Evolutionary conservation across 2,113 vertebrate genomes (phyloP).

Genomic region (Craseonycteris thonglongyai): DNA sequence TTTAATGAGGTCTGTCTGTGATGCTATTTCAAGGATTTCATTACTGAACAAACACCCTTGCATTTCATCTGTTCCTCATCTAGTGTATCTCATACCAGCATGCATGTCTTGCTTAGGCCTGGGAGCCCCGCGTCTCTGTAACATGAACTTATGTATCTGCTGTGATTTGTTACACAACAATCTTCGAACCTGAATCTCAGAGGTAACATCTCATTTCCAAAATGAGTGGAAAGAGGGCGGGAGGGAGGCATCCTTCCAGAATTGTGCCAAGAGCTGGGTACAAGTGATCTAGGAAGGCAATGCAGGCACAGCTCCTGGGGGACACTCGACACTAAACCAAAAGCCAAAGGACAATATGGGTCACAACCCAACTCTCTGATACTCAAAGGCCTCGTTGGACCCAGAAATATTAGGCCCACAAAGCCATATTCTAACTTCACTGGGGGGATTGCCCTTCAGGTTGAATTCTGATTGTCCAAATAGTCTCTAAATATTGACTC

Average conservation of each 20-base stretch:
- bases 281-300: neutral
- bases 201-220: neutral
- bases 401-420: neutral
- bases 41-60: neutral
- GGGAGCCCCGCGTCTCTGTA: neutral
- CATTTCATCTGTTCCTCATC: neutral
- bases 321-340: neutral
- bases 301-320: accelerated
- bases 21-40: neutral
- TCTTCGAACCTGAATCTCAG: neutral
- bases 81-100: neutral
- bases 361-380: neutral
- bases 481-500: neutral
- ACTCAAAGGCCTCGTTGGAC: neutral
- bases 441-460: neutral
- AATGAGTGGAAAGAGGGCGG: neutral
- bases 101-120: neutral
- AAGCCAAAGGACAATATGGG: neutral
- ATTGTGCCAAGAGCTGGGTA: neutral
- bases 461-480: neutral
- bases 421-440: neutral
- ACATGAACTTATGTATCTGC: neutral
- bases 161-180: neutral
- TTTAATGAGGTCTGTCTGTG: neutral
- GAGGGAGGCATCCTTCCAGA: neutral